phyloP scores from a whole-genome alignment of 2,113 vertebrate species.

The Brienomyrus brachyistius region DNA sequence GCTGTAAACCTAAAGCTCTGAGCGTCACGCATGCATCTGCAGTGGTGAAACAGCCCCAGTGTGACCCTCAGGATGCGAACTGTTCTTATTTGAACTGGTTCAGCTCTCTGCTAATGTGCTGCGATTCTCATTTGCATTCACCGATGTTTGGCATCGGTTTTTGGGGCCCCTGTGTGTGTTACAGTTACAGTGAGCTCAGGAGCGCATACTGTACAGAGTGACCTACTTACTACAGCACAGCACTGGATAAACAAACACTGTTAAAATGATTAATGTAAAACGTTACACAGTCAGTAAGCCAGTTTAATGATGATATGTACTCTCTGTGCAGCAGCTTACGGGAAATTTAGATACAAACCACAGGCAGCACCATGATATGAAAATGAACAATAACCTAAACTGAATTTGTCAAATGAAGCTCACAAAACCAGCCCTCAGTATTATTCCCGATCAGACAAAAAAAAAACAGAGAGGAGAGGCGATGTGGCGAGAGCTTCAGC shows the following conservation, averaged over 20 bases:
- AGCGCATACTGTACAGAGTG: background rate
- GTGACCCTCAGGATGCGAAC: background rate
- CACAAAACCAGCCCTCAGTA: background rate
- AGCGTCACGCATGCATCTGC: background rate
- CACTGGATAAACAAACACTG: background rate
- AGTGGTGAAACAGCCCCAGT: background rate
- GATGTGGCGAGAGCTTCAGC: background rate
- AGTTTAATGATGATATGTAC: background rate
- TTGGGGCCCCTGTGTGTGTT: background rate
- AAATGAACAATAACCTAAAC: background rate
- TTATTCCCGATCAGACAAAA: background rate
- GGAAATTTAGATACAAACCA: background rate
- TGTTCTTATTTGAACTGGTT: background rate
- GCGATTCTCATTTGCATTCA: background rate
- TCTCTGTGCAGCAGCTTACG: background rate
- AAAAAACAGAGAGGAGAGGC: background rate
- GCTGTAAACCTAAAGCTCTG: background rate
- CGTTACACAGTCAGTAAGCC: background rate
- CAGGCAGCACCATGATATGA: background rate
- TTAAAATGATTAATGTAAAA: background rate
- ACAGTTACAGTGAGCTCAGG: background rate
- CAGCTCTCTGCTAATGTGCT: background rate
- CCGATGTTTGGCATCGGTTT: background rate
- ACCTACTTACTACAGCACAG: background rate
- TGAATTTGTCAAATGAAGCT: background rate